phyloP scores from a whole-genome alignment of 2,888 invertebrate genomes.

The Camponotus fellah region DNA sequence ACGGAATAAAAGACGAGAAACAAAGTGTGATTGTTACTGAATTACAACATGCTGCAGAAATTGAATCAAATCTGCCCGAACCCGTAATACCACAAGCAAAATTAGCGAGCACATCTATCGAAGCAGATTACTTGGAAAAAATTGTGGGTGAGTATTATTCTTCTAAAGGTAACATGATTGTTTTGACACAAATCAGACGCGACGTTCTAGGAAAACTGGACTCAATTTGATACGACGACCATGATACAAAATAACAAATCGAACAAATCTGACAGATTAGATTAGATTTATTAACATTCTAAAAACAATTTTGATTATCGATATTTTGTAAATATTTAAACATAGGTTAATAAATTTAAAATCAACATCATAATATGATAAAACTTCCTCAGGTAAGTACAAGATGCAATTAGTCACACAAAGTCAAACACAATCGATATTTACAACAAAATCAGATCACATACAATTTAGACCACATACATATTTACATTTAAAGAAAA shows the following conservation, averaged over 20 bases:
- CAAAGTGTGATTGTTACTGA: conserved; percentile 87
- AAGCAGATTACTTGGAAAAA: conserved; percentile 81
- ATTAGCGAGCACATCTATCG: conserved; percentile 84
- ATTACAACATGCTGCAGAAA: conserved; percentile 86
- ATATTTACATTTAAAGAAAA: conserved; percentile 47
- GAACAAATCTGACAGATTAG: neutral
- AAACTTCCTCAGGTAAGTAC: conserved; percentile 57
- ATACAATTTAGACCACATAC: conserved; percentile 46
- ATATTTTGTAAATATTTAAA: neutral
- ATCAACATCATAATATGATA: neutral
- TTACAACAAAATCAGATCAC: conserved; percentile 21
- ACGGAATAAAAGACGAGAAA: conserved; percentile 80
- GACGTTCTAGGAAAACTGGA: conserved; percentile 53
- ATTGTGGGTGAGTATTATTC: conserved; percentile 81
- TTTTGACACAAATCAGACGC: conserved; percentile 61
- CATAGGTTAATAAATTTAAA: neutral
- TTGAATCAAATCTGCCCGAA: conserved; percentile 85
- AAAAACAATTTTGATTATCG: neutral
- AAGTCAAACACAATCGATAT: conserved; percentile 33
- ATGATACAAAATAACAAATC: neutral
- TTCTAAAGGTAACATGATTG: conserved; percentile 64
- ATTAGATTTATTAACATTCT: neutral
- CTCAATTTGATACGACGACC: conserved; percentile 46
- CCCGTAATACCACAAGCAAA: conserved; percentile 85
- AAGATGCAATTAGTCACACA: conserved; percentile 23